These are phyloP conservation scores for Propithecus coquereli DNA, from an alignment of 2,113 vertebrate species.

Conservation along the genomic window DNA sequence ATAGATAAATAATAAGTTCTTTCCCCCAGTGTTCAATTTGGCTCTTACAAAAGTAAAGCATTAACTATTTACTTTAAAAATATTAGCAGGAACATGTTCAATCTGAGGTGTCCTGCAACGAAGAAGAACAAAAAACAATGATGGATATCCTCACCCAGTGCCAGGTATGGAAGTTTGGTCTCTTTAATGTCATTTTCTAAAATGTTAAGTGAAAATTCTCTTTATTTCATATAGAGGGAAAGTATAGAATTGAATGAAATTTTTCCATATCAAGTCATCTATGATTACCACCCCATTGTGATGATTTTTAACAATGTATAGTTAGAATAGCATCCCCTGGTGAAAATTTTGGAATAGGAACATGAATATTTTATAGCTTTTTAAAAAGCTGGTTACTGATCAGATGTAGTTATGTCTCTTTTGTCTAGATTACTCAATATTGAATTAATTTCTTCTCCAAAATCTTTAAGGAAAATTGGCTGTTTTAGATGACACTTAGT, in stretches of 20 bases:
- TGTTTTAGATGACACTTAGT: conserved; percentile 1
- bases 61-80: conserved; percentile 42
- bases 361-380: conserved; percentile 29
- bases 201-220: not conserved
- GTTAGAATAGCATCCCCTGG: not conserved
- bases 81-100: conserved; percentile 61
- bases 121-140: conserved; percentile 76
- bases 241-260: not conserved
- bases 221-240: not conserved
- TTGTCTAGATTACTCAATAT: not conserved
- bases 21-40: not conserved
- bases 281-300: not conserved
- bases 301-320: conserved; percentile 39
- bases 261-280: not conserved
- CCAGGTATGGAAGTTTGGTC: conserved; percentile 80
- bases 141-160: conserved; percentile 81
- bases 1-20: not conserved
- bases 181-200: not conserved
- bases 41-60: conserved; percentile 20
- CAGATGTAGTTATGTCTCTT: not conserved
- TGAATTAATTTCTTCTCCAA: not conserved
- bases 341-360: conserved; percentile 19
- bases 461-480: not conserved
- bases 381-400: not conserved
- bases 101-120: conserved; percentile 66